phyloP scores from a whole-genome alignment of 92 coral and sea anemone genomes.

The Zoanthus sociatus region DNA sequence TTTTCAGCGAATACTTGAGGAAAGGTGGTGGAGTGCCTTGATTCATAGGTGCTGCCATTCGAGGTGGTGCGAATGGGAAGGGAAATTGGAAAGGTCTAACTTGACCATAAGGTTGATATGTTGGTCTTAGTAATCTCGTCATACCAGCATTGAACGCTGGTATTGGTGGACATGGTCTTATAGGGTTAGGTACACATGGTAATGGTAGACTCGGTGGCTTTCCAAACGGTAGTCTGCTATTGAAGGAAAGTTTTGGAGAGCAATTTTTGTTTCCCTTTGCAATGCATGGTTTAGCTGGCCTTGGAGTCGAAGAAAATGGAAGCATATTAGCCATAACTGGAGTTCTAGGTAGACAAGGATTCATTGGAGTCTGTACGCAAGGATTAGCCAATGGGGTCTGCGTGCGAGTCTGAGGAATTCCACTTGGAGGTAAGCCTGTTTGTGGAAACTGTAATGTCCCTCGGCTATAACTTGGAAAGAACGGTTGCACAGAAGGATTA shows the following conservation, averaged over 20 bases:
- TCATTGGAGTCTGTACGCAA: slow-evolving; percentile 47
- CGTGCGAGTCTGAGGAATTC: slow-evolving; percentile 12
- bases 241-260: neutral
- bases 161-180: slow-evolving; percentile 47
- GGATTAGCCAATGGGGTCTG: slow-evolving; percentile 17
- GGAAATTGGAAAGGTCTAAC: neutral
- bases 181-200: slow-evolving; percentile 57
- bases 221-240: slow-evolving; percentile 1
- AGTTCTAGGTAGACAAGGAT: slow-evolving; percentile 51
- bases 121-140: slow-evolving; percentile 2
- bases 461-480: slow-evolving; percentile 16
- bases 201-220: slow-evolving; percentile 11
- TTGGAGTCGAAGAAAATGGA: slow-evolving; percentile 9
- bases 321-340: slow-evolving; percentile 31
- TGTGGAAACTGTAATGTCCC: slow-evolving; percentile 13
- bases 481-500: slow-evolving; percentile 47
- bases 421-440: neutral
- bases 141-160: slow-evolving; percentile 11
- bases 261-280: slow-evolving; percentile 26
- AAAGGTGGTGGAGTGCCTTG: slow-evolving; percentile 41
- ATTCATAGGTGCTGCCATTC: neutral
- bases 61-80: neutral
- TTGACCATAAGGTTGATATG: slow-evolving; percentile 1
- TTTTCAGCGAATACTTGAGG: slow-evolving; percentile 28
- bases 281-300: slow-evolving; percentile 11